Evolutionary conservation across 2,797 vertebrate species (phyloP), one percentile per base, ranked within the genome.

Genomic region (Falco cherrug): DNA sequence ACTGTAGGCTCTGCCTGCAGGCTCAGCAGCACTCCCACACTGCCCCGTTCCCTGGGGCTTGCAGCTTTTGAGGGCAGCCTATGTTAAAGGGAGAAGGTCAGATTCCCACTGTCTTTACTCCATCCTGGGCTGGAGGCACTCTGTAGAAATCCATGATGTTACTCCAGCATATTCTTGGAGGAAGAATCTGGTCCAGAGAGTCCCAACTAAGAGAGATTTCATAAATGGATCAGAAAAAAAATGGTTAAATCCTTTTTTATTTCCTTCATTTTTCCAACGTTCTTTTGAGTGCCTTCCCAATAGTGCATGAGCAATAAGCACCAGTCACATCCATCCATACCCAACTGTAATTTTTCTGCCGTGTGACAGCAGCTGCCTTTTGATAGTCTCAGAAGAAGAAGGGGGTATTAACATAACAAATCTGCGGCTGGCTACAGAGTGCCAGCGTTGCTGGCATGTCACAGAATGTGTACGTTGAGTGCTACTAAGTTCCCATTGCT

Each of bases 1-100:
- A 51, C 64, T 2, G 0, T 18, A 45, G 93, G 95, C 90, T 67
- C 57, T 96, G 95, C 94, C 93, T 81, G 94, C 50, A 73, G 77
- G 89, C 93, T 94, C 84, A 10, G 17, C 4, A 80, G 60, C 75
- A 39, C 77, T 92, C 95, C 95, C 81, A 85, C 88, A 7, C 56
- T 16, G n/a, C 53, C 68, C 60, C 0, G 1, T 51, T 96, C 97
- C 83, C 95, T 73, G 69, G 94, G 81, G 95, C 41, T 89, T 59
- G 33, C 81, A 83, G 94, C 84, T 97, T 95, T 87, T 77, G 92
- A 89, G 88, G 90, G 61, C 88, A 75, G 78, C 61, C 53, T 68
- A 19, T 0, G 3, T 54, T 83, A 13, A 76, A 84, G 68, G 80
- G 35, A 28, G 87, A 71, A 91, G 51, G 64, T 59, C 45, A 51